Conservation (phyloP, 2,888 invertebrate genomes). For the Apodemia duryi region DNA sequence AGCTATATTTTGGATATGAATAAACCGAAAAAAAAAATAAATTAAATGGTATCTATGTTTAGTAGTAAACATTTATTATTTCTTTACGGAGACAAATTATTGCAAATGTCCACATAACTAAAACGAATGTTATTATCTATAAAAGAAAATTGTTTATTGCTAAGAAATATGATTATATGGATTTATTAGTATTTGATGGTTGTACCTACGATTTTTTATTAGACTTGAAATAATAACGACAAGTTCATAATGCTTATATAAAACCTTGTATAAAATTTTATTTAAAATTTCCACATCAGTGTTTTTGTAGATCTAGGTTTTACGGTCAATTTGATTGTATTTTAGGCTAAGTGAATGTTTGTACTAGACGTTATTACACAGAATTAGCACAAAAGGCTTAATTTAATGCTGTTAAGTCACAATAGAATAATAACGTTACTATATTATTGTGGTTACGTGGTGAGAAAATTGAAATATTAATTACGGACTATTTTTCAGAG, state of each 20-base stretch:
- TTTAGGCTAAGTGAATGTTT: neutral
- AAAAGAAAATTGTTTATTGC: neutral
- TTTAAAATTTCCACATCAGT: too few relatives aligned
- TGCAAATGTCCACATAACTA: neutral
- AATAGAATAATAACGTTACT: too few relatives aligned
- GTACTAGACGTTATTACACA: too few relatives aligned
- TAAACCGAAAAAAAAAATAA: neutral
- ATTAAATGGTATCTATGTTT: neutral
- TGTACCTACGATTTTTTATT: too few relatives aligned
- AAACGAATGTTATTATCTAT: neutral
- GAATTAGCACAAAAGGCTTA: too few relatives aligned
- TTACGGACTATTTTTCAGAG: too few relatives aligned
- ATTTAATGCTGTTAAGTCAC: too few relatives aligned
- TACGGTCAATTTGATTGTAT: neutral
- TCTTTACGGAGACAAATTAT: neutral
- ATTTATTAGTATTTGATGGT: neutral
- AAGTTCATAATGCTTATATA: too few relatives aligned
- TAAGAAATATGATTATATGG: neutral
- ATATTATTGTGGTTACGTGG: too few relatives aligned
- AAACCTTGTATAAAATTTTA: too few relatives aligned
- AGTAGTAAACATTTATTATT: neutral
- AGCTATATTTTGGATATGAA: neutral
- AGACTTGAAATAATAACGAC: too few relatives aligned
- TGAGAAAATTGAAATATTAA: too few relatives aligned
- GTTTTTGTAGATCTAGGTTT: slow-evolving; percentile 1